A percentile compares a stretch with the other conserved stretches of the same genome.
These are phyloP conservation scores for Papilio helenus DNA, from an alignment of 1,140 invertebrate genomes.

Conservation along the genomic window DNA sequence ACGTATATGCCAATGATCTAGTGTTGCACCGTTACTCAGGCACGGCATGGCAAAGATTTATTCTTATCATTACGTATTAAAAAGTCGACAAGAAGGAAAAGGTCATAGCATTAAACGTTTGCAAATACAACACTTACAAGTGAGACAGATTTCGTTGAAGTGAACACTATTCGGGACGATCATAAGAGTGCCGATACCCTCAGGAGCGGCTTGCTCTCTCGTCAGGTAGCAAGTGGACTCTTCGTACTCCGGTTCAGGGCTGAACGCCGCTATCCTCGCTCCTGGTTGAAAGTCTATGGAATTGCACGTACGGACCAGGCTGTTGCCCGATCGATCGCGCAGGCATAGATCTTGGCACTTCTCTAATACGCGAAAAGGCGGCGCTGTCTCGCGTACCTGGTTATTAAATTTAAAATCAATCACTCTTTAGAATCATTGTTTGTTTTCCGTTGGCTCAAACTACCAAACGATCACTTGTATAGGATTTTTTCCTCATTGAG, in stretches of 20 bases:
- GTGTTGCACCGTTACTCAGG: no score
- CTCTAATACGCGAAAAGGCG: constrained; percentile 93
- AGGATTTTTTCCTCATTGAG: no score
- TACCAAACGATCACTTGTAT: no score
- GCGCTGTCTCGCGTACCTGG: constrained; percentile 90
- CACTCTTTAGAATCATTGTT: no score
- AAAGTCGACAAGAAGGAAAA: no score
- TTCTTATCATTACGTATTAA: no score
- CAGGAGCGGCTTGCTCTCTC: constrained; percentile 90
- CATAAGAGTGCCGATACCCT: constrained; percentile 93
- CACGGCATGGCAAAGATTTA: no score
- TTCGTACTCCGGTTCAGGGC: constrained; percentile 92
- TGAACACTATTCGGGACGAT: constrained; percentile 93
- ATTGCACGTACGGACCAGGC: constrained; percentile 90
- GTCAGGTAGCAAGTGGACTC: constrained; percentile 95
- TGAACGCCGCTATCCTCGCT: constrained; percentile 90
- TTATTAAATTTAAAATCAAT: no score
- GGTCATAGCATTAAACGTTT: not conserved
- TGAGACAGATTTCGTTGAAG: constrained; percentile 94
- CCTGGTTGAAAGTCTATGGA: constrained; percentile 96
- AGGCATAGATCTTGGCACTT: constrained; percentile 94
- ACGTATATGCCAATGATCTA: no score
- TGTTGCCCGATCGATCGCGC: constrained; percentile 91
- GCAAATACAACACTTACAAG: constrained; percentile 86
- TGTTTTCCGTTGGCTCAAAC: no score